Evolutionary conservation across 2,113 vertebrate species (phyloP), one percentile per base, ranked within the genome.

Genomic region (Vicugna pacos): DNA sequence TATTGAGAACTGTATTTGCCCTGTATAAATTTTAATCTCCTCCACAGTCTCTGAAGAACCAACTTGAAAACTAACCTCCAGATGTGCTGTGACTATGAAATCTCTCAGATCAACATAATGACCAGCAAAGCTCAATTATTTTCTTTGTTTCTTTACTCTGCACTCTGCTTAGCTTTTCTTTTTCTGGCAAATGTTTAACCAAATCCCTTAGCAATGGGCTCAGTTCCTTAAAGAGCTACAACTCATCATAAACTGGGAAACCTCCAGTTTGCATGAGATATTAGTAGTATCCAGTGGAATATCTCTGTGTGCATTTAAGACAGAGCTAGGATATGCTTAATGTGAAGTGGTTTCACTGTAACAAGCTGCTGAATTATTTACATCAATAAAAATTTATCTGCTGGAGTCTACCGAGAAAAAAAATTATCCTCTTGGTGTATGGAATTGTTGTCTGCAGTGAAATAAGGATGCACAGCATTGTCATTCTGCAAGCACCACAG

Each of bases 361-460:
- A 98, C 95, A 97, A 97, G 97, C 96, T 97, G 93, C 56, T 98
- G 97, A 98, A 98, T 98, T 98, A 98, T 98, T 98, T 97, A 97
- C 94, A 97, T 87, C 91, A 97, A 97, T 97, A 97, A 98, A 98
- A 98, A 97, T 97, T 94, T 98, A 98, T 98, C 87, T 98, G 87
- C 89, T 95, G 95, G 93, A 96, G 86, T 97, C 76, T 90, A 56
- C 92, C 88, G 85, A 86, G 79, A 90, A 97, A 97, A 96, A 97
- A 91, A 96, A 97, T 97, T 95, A 94, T 95, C 69, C 96, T 97
- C 97, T 92, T 96, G 97, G 70, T 93, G 60, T 62, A 35, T 8
- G 60, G 80, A 95, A 96, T 85, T 64, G 62, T 97, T 96, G 92
- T 97, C 87, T 96, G 46, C 65, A 93, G 90, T 92, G 62, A 97